phyloP scores from a whole-genome alignment of 2,113 vertebrate species.

The Dipodomys merriami region DNA sequence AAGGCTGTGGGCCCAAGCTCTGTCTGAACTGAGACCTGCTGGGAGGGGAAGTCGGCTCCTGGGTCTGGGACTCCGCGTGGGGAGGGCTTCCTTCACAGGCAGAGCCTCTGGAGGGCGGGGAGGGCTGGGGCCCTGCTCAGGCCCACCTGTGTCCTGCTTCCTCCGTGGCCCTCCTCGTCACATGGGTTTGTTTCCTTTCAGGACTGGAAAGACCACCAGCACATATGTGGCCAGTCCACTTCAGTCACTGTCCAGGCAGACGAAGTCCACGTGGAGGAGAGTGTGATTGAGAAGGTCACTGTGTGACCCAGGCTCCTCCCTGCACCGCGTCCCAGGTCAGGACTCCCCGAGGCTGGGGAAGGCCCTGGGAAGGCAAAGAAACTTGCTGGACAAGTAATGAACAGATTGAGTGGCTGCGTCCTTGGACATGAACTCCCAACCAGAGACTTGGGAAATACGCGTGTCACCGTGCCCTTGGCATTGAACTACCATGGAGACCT shows the following conservation, averaged over 20 bases:
- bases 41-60: too few species aligned
- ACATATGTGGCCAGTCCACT: conserved; percentile 91
- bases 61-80: too few species aligned
- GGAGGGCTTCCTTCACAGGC: too few species aligned
- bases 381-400: conserved; percentile 59
- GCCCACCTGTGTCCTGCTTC: neutral
- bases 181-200: conserved; percentile 70
- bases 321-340: neutral
- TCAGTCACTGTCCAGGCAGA: conserved; percentile 87
- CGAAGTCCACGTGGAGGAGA: conserved; percentile 89
- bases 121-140: neutral
- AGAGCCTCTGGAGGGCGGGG: too few species aligned
- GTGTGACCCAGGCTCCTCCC: conserved; percentile 78
- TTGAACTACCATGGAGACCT: rapidly evolving
- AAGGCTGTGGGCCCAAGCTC: too few species aligned
- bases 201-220: conserved; percentile 99
- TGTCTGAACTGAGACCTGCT: too few species aligned
- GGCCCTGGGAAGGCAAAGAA: neutral
- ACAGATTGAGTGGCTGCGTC: rapidly evolving
- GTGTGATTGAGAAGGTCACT: conserved; percentile 92
- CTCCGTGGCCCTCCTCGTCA: neutral
- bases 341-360: neutral
- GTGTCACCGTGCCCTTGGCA: neutral
- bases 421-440: neutral
- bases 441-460: too few species aligned